Evolutionary conservation across 2,888 invertebrate genomes (phyloP).

Genomic region (Tiliacea aurago): DNA sequence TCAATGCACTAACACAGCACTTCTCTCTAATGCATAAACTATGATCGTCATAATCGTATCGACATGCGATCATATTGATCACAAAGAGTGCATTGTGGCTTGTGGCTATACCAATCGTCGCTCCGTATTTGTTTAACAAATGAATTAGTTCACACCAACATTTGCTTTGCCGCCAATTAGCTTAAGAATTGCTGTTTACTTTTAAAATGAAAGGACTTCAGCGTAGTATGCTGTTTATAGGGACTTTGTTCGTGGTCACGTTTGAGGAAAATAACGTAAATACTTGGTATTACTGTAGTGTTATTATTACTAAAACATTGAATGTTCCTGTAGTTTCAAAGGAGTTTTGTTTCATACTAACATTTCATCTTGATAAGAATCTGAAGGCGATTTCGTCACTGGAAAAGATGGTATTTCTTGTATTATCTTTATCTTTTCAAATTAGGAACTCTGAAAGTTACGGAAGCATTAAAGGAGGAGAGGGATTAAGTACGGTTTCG

Average conservation of each 20-base stretch:
- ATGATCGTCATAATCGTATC: conserved; percentile 11
- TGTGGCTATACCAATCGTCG: conserved; percentile 10
- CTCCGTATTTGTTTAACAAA: conserved; percentile 76
- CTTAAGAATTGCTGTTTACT: conserved; percentile 72
- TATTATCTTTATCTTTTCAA: neutral
- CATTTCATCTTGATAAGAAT: conserved; percentile 5
- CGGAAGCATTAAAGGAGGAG: neutral
- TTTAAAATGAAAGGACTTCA: conserved; percentile 60
- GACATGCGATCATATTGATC: conserved; percentile 23
- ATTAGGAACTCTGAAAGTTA: neutral
- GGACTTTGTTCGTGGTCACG: conserved; percentile 49
- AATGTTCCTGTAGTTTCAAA: conserved; percentile 23
- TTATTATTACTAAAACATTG: conserved; percentile 25
- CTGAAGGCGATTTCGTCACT: neutral
- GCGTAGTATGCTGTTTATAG: conserved; percentile 27
- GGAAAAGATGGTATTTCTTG: neutral
- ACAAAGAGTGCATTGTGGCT: conserved; percentile 33
- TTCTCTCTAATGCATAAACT: too few species aligned
- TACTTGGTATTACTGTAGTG: conserved; percentile 23
- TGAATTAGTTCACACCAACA: conserved; percentile 76
- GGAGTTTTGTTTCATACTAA: conserved; percentile 15
- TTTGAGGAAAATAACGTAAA: conserved; percentile 54
- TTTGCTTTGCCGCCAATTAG: conserved; percentile 81
- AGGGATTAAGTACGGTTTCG: too few species aligned
- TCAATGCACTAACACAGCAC: too few species aligned